phyloP scores from a whole-genome alignment of 53 echinoderm and acorn worm genomes.

The Astropecten irregularis region DNA sequence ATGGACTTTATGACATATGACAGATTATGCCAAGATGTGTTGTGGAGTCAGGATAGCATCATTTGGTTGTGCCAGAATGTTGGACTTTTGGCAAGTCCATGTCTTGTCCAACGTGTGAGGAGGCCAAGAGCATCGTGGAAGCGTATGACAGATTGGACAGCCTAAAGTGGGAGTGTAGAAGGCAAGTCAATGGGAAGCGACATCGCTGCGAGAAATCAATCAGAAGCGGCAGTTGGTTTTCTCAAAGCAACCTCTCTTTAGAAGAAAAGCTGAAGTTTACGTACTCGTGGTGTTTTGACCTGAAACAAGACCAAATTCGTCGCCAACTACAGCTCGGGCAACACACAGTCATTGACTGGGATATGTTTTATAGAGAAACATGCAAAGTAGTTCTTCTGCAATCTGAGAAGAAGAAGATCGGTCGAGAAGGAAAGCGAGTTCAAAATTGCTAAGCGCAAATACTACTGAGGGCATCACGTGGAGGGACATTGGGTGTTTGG shows the following conservation, averaged over 20 bases:
- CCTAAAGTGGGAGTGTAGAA: neutral
- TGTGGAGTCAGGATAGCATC: no score
- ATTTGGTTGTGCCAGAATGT: no score
- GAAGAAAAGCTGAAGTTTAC: neutral
- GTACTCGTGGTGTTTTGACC: conserved; percentile 49
- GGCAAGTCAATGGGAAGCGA: neutral
- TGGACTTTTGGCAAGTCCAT: no score
- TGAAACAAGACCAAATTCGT: conserved; percentile 27
- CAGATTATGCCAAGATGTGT: no score
- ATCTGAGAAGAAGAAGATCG: neutral
- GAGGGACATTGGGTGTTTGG: conserved; percentile 52
- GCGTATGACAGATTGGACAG: neutral
- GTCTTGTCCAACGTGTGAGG: no score
- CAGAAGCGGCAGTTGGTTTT: conserved; percentile 41
- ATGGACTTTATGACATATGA: no score
- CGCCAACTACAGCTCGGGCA: conserved; percentile 6
- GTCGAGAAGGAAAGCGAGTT: neutral
- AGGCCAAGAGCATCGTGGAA: no score
- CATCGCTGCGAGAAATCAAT: neutral
- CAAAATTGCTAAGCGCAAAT: conserved; percentile 50
- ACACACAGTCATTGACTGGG: conserved; percentile 55
- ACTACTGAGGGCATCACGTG: neutral
- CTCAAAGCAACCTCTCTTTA: conserved; percentile 15
- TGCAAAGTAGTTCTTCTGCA: neutral
- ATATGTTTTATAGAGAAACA: neutral